These are phyloP conservation scores for Deroptyus accipitrinus DNA, from an alignment of 2,113 vertebrate genomes.

Conservation along the genomic window DNA sequence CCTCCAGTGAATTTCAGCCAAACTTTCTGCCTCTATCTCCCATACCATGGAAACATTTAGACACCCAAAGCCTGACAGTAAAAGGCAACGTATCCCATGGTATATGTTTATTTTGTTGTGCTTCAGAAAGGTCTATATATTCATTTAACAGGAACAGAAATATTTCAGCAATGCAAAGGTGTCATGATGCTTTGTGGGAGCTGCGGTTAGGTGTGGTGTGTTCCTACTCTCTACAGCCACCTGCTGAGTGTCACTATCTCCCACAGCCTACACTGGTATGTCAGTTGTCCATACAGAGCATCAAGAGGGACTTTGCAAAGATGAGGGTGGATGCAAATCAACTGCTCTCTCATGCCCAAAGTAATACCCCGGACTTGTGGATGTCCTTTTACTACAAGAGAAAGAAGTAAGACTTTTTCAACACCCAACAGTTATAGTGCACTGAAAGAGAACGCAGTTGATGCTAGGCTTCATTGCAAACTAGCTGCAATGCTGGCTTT, in stretches of 20 bases:
- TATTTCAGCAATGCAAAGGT: not conserved
- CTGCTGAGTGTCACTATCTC: fast-evolving
- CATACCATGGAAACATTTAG: not conserved
- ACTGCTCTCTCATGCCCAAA: not conserved
- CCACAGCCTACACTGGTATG: not conserved
- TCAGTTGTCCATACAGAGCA: not conserved
- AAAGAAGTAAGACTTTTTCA: not conserved
- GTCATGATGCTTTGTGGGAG: not conserved
- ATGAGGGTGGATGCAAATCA: not conserved
- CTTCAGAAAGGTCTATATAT: not conserved
- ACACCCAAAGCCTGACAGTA: not conserved
- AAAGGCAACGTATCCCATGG: not conserved
- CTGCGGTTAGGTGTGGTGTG: not conserved
- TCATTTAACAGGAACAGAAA: not conserved
- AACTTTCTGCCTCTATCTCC: not conserved
- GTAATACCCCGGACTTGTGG: not conserved
- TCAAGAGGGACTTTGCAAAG: not conserved
- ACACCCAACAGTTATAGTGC: not conserved
- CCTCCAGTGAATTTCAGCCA: not conserved
- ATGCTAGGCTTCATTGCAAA: not conserved
- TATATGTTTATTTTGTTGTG: not conserved
- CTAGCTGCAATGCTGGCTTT: not conserved
- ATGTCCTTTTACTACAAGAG: not conserved
- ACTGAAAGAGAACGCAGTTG: not conserved
- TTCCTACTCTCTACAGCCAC: not conserved